Conservation (phyloP, 1,140 invertebrate genomes). For the Drosophila bocqueti region DNA sequence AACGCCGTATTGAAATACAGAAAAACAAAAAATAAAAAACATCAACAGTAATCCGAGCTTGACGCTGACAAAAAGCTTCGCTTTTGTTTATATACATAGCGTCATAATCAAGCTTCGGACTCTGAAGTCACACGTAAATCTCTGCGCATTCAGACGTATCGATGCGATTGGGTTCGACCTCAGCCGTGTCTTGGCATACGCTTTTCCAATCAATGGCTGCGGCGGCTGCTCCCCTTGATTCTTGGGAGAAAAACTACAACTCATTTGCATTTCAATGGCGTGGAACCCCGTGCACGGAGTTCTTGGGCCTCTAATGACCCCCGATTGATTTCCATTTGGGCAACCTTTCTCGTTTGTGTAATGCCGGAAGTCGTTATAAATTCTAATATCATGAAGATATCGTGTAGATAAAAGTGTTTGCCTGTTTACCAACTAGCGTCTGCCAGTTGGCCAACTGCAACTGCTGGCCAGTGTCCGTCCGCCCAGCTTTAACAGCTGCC, state of each 20-base stretch:
- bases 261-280: constrained; percentile 56
- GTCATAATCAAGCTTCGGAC: constrained; percentile 43
- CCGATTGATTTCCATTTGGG: constrained; percentile 31
- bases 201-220: constrained; percentile 31
- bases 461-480: constrained; percentile 11
- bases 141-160: constrained; percentile 39
- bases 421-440: constrained; percentile 7
- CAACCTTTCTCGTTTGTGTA: constrained; percentile 31
- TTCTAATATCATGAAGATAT: constrained; percentile 31
- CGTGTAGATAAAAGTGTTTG: constrained; percentile 10
- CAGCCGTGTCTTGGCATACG: constrained; percentile 14
- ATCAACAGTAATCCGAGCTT: constrained; percentile 45
- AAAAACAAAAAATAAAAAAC: constrained; percentile 25
- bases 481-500: constrained; percentile 36
- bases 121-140: constrained; percentile 41
- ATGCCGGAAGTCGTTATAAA: constrained; percentile 46
- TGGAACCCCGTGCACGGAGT: constrained; percentile 20
- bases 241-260: constrained; percentile 16
- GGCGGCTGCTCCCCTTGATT: constrained; percentile 7
- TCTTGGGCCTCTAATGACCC: constrained; percentile 23
- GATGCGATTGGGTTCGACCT: constrained; percentile 14
- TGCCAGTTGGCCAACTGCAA: constrained; percentile 10
- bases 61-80: constrained; percentile 46
- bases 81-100: constrained; percentile 49
- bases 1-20: constrained; percentile 37